Evolutionary conservation across 2,797 vertebrate genomes (phyloP).

Genomic region (Channa striata): DNA sequence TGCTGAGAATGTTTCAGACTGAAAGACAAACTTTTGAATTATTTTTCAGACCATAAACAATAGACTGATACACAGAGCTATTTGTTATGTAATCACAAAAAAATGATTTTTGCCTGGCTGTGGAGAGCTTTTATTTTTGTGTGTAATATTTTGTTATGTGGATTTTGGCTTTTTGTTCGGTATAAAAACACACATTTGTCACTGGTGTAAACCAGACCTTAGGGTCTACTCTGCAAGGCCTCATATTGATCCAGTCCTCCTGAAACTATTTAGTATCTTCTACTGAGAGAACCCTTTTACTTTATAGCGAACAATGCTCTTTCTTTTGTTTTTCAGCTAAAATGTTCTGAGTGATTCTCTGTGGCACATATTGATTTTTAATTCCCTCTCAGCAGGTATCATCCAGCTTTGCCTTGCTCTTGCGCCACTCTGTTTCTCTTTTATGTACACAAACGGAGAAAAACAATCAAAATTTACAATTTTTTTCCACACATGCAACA

Average conservation of each 20-base stretch:
- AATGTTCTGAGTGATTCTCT: constrained; percentile 66
- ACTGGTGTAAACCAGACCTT: constrained; percentile 22
- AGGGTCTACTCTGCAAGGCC: constrained; percentile 28
- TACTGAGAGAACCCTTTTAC: constrained; percentile 54
- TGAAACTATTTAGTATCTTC: constrained; percentile 55
- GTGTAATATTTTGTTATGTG: constrained; percentile 25
- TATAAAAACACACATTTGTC: constrained; percentile 46
- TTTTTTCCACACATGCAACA: background rate
- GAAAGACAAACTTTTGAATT: too few species aligned
- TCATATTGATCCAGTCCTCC: constrained; percentile 58
- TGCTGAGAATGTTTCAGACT: too few species aligned
- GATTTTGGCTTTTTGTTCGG: constrained; percentile 32
- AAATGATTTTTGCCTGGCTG: background rate
- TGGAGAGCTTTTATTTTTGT: constrained; percentile 15
- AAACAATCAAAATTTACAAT: constrained; percentile 2
- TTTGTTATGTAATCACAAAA: too few species aligned
- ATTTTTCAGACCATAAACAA: too few species aligned
- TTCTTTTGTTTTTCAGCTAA: constrained; percentile 62
- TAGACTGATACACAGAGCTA: too few species aligned
- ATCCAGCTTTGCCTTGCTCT: constrained; percentile 34
- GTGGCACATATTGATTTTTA: constrained; percentile 67
- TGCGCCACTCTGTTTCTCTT: constrained; percentile 17
- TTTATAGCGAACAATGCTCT: constrained; percentile 46
- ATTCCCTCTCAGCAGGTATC: constrained; percentile 41
- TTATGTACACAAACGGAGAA: constrained; percentile 2